Base-by-base conservation (phyloP, 2,888 invertebrate species). In the Scelioninae gen. 1 region DNA sequence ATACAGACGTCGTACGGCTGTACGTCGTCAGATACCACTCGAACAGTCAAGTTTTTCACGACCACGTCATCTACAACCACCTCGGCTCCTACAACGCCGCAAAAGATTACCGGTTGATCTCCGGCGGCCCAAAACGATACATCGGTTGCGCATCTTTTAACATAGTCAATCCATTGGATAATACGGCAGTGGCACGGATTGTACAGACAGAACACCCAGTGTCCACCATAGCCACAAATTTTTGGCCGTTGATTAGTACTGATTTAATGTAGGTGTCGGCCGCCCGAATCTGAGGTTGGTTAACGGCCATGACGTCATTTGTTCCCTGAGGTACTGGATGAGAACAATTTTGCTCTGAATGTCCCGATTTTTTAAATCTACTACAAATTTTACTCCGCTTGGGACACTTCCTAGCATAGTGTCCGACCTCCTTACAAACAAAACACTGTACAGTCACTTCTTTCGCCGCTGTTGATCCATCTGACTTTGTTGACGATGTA, bases 151-250 rank as follows among this genome's bases (percentile, higher is more conserved):
- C 29, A n/a, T 71, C 58, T 5, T n/a, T 23, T 15, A 23, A 29
- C 69, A 58, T 38, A 8, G 1, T 1, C n/a, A 71, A 38, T 1
- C 69, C 58, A 1, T 16, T 58, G 0, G 32, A 11, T n/a, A 71
- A 32, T 0, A 71, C 69, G 5, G 58, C 49, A 0, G 69, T 49
- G 38, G 69, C 58, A 9, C 58, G 58, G 10, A 71, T 71, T 0
- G 69, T 71, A n/a, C 58, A 71, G 5, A 71, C 58, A 0, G 47
- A 31, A 31, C 71, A n/a, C 1, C 60, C 71, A 11, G 56, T 69
- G 11, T 56, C 56, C 5, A 69, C 53, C 56, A 69, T 9, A 8
- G 34, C 69, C 0, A 9, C 8, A 2, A 47, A 16, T 8, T 10
- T 10, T n/a, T 7, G 34, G 1, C 38, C 69, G 11, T 58, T 23